Conservation (phyloP, 2,113 vertebrate genomes). For the Syngnathus scovelli region DNA sequence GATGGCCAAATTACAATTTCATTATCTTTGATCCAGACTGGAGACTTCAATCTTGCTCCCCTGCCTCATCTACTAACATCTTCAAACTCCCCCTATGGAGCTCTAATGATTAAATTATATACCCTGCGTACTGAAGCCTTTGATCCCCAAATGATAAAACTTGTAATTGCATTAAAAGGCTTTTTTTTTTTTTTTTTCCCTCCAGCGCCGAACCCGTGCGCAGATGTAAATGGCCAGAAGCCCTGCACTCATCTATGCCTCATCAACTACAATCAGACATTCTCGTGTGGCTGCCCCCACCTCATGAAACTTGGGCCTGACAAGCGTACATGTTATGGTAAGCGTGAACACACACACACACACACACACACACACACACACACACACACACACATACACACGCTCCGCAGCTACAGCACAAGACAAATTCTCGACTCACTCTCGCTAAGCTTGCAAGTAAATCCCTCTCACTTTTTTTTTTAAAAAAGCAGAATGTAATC, state of each 20-base stretch:
- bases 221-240: constrained; percentile 82
- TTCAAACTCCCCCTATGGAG: neutral
- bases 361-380: neutral
- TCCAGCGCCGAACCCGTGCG: constrained; percentile 86
- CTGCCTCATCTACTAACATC: neutral
- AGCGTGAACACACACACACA: constrained; percentile 4
- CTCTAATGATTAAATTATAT: neutral
- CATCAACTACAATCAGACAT: constrained; percentile 90
- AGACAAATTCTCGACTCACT: neutral
- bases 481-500: constrained; percentile 19
- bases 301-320: constrained; percentile 90
- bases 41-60: neutral
- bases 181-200: neutral
- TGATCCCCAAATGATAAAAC: neutral
- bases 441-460: constrained; percentile 1
- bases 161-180: neutral
- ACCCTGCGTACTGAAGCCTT: neutral
- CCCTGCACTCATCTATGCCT: constrained; percentile 93
- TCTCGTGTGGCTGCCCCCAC: constrained; percentile 92
- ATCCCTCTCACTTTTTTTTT: constrained; percentile 14
- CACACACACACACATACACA: neutral
- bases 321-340: constrained; percentile 89
- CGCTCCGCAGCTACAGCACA: neutral
- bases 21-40: neutral
- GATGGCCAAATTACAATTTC: neutral